Percentiles rank a stretch among this genome's conserved stretches.
These are phyloP conservation scores for Castor canadensis DNA, from an alignment of 2,113 vertebrate species.

Conservation along the genomic window DNA sequence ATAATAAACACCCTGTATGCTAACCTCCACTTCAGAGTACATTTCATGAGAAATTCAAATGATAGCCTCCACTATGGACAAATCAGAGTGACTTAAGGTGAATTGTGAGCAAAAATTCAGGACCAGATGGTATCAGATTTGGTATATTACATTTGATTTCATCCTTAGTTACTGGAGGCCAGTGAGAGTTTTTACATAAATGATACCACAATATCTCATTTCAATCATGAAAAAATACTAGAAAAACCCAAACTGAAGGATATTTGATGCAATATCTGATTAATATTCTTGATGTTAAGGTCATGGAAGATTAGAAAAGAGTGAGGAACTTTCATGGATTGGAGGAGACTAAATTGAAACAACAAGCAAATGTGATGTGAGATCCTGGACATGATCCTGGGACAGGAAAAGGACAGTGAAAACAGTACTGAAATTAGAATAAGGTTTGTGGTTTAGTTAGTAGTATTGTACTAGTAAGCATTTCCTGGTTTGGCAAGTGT, in stretches of 20 bases:
- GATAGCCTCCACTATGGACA: background rate
- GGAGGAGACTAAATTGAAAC: background rate
- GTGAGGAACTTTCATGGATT: background rate
- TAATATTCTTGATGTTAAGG: background rate
- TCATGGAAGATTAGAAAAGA: slow-evolving; percentile 1
- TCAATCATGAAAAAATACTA: background rate
- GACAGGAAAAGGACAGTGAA: background rate
- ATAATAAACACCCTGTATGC: background rate
- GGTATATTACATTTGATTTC: slow-evolving; percentile 14
- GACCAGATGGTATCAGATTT: background rate
- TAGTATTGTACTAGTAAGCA: background rate
- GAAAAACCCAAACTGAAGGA: background rate
- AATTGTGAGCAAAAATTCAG: slow-evolving; percentile 24
- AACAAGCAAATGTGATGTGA: background rate
- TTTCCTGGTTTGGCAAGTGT: background rate
- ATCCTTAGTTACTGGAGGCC: background rate
- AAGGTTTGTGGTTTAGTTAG: background rate
- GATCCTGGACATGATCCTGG: background rate
- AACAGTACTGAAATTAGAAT: slow-evolving; percentile 2
- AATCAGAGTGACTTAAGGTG: background rate
- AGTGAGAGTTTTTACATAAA: background rate
- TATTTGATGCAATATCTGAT: background rate
- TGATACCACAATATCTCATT: background rate
- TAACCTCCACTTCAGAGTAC: background rate
- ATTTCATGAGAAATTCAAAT: background rate